Percentiles rank a stretch among this genome's conserved stretches.
These are phyloP conservation scores for Anser cygnoides DNA, from an alignment of 2,113 vertebrate genomes.

Conservation along the genomic window DNA sequence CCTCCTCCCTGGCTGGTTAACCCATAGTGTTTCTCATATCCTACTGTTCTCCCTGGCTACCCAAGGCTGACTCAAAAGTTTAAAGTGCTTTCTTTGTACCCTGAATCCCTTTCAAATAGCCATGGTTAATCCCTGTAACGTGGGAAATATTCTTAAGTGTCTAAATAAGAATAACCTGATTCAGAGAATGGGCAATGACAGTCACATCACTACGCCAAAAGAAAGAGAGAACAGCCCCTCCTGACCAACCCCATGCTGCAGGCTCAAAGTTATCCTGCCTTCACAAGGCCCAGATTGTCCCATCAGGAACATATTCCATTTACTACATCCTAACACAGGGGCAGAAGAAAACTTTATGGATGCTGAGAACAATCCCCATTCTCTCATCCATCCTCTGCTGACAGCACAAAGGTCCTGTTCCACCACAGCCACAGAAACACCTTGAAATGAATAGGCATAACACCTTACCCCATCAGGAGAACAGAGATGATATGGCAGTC, in stretches of 20 bases:
- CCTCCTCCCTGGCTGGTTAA: not conserved
- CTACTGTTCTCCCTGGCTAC: not conserved
- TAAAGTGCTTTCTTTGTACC: not conserved
- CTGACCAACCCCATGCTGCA: too few species aligned
- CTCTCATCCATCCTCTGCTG: not conserved
- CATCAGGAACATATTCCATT: rapidly evolving
- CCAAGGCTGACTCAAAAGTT: not conserved
- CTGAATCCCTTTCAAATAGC: not conserved
- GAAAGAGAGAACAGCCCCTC: not conserved
- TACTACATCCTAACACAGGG: rapidly evolving
- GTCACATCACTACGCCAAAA: rapidly evolving
- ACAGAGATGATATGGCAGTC: rapidly evolving
- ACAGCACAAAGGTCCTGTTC: not conserved
- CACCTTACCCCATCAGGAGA: not conserved
- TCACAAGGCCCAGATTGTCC: not conserved
- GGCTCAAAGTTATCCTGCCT: not conserved
- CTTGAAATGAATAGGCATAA: not conserved
- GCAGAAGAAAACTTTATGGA: not conserved
- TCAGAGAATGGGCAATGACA: not conserved
- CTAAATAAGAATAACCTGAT: not conserved
- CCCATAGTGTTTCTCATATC: not conserved
- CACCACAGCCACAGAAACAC: not conserved
- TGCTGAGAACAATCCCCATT: not conserved
- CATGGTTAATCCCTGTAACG: not conserved
- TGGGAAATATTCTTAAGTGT: not conserved